These are phyloP conservation scores for Gastrophysa polygoni DNA, from an alignment of 2,888 invertebrate genomes.

Conservation along the genomic window DNA sequence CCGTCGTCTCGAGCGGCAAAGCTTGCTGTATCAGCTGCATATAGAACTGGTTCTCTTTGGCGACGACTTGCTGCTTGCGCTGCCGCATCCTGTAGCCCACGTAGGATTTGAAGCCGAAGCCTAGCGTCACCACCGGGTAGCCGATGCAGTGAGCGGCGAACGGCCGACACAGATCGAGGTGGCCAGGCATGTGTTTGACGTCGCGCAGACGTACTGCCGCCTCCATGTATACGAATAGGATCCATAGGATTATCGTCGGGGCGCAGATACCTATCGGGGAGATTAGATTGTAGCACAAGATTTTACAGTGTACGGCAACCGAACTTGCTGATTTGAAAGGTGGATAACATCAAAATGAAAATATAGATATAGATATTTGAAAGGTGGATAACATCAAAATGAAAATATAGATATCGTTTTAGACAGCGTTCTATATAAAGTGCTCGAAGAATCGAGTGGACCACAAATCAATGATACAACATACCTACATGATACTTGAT, in stretches of 20 bases:
- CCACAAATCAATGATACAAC: too few species aligned
- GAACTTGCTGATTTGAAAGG: too few species aligned
- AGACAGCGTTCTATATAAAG: too few species aligned
- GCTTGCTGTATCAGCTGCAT: constrained; percentile 91
- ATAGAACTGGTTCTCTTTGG: constrained; percentile 94
- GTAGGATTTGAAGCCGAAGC: constrained; percentile 94
- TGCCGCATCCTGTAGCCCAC: constrained; percentile 83
- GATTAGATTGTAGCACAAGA: too few species aligned
- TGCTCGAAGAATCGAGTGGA: too few species aligned
- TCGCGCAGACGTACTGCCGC: constrained; percentile 85
- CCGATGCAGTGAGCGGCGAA: constrained; percentile 90
- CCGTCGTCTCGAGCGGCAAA: constrained; percentile 64
- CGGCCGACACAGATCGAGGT: constrained; percentile 86
- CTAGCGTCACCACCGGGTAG: constrained; percentile 69
- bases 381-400: too few species aligned
- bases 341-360: too few species aligned
- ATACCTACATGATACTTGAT: too few species aligned
- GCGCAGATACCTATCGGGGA: constrained; percentile 77
- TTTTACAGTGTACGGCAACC: too few species aligned
- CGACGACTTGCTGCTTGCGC: constrained; percentile 90
- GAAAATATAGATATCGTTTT: too few species aligned
- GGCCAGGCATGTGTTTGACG: constrained; percentile 81
- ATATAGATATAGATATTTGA: too few species aligned
- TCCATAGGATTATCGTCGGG: constrained; percentile 93
- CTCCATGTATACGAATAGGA: constrained; percentile 93